phyloP scores from a whole-genome alignment of 2,113 vertebrate species.

The Cepphus grylle region DNA sequence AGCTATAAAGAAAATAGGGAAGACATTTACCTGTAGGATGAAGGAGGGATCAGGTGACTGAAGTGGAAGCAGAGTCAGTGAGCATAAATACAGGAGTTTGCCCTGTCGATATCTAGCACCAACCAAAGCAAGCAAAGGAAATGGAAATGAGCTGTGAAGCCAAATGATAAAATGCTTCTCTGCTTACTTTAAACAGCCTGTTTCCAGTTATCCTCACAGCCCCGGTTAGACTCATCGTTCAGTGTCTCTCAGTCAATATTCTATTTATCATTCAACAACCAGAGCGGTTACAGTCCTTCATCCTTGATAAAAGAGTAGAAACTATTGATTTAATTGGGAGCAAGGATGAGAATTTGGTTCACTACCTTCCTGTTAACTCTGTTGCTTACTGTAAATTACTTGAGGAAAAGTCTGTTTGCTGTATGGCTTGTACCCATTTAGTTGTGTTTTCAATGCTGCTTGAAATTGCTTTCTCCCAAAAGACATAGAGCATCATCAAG shows the following conservation, averaged over 20 bases:
- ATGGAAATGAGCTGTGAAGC: neutral
- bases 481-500: neutral
- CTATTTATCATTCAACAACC: neutral
- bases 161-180: neutral
- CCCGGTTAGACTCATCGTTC: neutral
- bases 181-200: neutral
- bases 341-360: neutral
- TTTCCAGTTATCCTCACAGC: neutral
- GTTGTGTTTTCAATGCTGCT: neutral
- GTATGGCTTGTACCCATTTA: neutral
- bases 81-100: neutral
- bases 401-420: neutral
- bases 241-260: neutral
- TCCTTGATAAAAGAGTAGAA: neutral
- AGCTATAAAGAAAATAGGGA: neutral
- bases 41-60: neutral
- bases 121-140: neutral
- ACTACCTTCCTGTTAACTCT: neutral
- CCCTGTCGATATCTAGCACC: neutral
- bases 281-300: neutral
- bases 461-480: neutral
- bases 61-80: neutral
- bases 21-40: neutral
- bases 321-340: slow-evolving; percentile 5
- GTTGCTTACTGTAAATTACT: neutral